Percentiles rank a stretch among this genome's conserved stretches.
phyloP scores from a whole-genome alignment of 2,888 invertebrate species.

The Nemurella pictetii region DNA sequence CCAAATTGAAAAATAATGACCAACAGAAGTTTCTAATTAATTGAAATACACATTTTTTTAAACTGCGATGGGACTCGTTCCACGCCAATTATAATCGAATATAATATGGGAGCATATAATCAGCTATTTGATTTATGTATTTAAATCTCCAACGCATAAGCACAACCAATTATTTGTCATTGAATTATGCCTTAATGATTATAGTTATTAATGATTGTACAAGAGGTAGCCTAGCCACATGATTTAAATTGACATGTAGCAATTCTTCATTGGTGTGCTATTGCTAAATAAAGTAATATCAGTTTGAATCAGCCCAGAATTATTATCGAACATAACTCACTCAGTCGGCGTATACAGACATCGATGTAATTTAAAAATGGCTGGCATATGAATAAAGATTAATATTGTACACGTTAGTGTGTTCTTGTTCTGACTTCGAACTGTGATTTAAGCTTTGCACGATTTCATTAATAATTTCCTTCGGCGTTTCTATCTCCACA shows the following conservation, averaged over 20 bases:
- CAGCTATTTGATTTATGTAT: conserved; percentile 23
- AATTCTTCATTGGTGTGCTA: conserved; percentile 11
- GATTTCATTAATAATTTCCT: not conserved
- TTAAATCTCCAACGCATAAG: not conserved
- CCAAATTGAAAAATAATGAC: conserved; percentile 24
- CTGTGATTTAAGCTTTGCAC: not conserved
- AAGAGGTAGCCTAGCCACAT: conserved; percentile 7
- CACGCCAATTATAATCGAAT: conserved; percentile 16
- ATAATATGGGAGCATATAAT: conserved; percentile 13
- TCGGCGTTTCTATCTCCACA: not conserved
- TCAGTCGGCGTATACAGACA: not conserved
- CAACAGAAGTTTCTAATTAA: conserved; percentile 14
- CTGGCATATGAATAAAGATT: not conserved
- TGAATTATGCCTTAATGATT: conserved; percentile 26
- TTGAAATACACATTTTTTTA: conserved; percentile 8
- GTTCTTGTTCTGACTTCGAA: too few relatives aligned
- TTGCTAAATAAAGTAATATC: conserved; percentile 1
- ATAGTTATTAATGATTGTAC: conserved; percentile 25
- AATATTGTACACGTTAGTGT: too few relatives aligned
- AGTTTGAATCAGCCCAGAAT: not conserved
- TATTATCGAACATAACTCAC: conserved; percentile 11
- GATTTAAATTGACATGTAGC: conserved; percentile 25
- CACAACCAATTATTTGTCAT: conserved; percentile 20
- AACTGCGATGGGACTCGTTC: not conserved
- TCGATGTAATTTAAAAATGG: not conserved